Conservation (phyloP, 2,797 vertebrate genomes). For the Zenarchopterus dispar region DNA sequence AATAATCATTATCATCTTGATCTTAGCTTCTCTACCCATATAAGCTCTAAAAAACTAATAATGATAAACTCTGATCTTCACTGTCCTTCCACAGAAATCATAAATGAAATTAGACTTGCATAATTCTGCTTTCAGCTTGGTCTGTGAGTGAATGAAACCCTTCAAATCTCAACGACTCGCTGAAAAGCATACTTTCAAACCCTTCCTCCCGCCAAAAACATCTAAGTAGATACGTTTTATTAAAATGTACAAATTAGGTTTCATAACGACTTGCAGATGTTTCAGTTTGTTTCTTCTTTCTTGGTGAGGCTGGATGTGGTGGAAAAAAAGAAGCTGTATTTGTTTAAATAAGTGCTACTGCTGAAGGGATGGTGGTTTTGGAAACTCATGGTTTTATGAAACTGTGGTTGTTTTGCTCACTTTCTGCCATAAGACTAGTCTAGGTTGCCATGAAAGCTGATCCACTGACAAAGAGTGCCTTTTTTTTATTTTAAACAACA, state of each 20-base stretch:
- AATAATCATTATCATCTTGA: too few relatives aligned
- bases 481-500: constrained; percentile 40
- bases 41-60: too few relatives aligned
- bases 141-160: too few relatives aligned
- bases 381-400: constrained; percentile 41
- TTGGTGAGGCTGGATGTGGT: constrained; percentile 22
- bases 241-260: background rate
- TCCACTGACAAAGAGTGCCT: constrained; percentile 53
- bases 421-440: constrained; percentile 50
- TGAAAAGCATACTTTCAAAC: too few relatives aligned
- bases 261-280: constrained; percentile 20
- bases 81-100: too few relatives aligned
- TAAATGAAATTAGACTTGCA: too few relatives aligned
- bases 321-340: constrained; percentile 46
- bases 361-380: constrained; percentile 20
- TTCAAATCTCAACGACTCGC: too few relatives aligned
- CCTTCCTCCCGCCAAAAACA: too few relatives aligned
- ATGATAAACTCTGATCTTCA: too few relatives aligned
- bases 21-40: too few relatives aligned
- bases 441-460: constrained; percentile 51
- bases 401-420: constrained; percentile 61
- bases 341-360: constrained; percentile 27
- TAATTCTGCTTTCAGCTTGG: too few relatives aligned
- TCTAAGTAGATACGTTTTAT: too few relatives aligned
- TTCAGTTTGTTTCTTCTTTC: constrained; percentile 19